Base-by-base conservation (phyloP, 2,797 vertebrate species). In the Hippocampus kuda region DNA sequence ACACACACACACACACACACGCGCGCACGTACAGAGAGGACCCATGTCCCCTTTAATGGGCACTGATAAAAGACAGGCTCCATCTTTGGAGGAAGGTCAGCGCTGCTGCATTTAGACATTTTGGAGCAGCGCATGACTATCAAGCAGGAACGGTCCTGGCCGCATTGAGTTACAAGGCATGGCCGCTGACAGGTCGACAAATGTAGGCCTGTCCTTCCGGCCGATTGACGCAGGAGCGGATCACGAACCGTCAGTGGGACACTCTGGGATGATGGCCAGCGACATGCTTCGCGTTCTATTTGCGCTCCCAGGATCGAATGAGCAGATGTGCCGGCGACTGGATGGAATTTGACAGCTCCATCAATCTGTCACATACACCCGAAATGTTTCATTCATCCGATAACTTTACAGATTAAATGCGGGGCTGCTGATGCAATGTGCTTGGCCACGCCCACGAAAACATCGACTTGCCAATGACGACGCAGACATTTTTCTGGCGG, bases 1-100 rank as follows among this genome's bases (percentile, higher is more conserved):
- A 34, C 34, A 34, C 34, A 30, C 30, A 30, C 30, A 30, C 30
- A 30, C 30, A 30, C 30, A 30, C 30, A 30, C 30, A 30, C 27
- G 27, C 27, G 27, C 30, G 71, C 75, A 70, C 73, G 72, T 51
- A 54, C 22, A 54, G 24, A 54, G n/a, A 24, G 38, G 77, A 79
- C 78, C 78, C 73, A 79, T 82, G 87, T 90, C 86, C 84, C 81
- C 81, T 87, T 84, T 91, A 91, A 91, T 91, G 88, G 87, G 77
- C 79, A 88, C 88, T 91, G 90, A 91, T 91, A 91, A 90, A 91
- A 91, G 90, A 91, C 90, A 90, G 88, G 86, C 87, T 89, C 83
- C 89, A 84, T 91, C 86, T 88, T 86, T 72, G 75, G 71, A 78
- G 85, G 78, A 78, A 77, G 84, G 86, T 85, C 86, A 86, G 77